These are phyloP conservation scores for Diarsia dahlii DNA, from an alignment of 2,888 invertebrate genomes.

Conservation along the genomic window DNA sequence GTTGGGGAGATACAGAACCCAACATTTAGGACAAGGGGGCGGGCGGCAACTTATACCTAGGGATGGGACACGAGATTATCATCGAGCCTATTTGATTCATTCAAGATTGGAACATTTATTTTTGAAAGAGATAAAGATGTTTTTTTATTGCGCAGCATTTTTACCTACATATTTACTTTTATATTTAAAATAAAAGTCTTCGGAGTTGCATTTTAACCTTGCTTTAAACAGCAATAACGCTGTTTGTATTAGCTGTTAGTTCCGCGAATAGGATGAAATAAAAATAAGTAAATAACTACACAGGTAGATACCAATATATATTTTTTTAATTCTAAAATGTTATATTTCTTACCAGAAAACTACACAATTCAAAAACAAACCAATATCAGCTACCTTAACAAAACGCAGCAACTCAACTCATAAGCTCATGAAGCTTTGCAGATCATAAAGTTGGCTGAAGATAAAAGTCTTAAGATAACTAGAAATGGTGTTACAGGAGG, in stretches of 20 bases:
- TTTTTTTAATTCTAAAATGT: background rate
- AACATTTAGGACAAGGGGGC: constrained; percentile 68
- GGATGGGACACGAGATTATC: constrained; percentile 62
- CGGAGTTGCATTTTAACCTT: background rate
- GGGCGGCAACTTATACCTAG: constrained; percentile 63
- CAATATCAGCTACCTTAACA: constrained; percentile 1
- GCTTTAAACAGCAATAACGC: background rate
- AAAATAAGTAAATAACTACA: background rate
- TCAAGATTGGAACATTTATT: background rate
- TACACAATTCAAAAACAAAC: background rate
- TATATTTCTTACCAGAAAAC: background rate
- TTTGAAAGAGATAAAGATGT: background rate
- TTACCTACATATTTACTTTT: background rate
- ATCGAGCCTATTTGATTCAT: constrained; percentile 24
- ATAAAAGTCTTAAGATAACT: constrained; percentile 26
- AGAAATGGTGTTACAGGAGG: constrained; percentile 9
- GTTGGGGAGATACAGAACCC: constrained; percentile 54
- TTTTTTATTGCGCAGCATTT: background rate
- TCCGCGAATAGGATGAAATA: too few relatives aligned
- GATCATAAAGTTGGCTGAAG: constrained; percentile 22
- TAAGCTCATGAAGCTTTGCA: constrained; percentile 16
- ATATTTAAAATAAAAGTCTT: background rate
- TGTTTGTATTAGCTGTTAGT: too few relatives aligned
- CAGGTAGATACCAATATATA: background rate
- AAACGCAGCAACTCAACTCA: background rate